Percentiles rank a stretch among this genome's conserved stretches.
phyloP scores from a whole-genome alignment of 2,797 vertebrate genomes.

The Arrhamphus sclerolepis region DNA sequence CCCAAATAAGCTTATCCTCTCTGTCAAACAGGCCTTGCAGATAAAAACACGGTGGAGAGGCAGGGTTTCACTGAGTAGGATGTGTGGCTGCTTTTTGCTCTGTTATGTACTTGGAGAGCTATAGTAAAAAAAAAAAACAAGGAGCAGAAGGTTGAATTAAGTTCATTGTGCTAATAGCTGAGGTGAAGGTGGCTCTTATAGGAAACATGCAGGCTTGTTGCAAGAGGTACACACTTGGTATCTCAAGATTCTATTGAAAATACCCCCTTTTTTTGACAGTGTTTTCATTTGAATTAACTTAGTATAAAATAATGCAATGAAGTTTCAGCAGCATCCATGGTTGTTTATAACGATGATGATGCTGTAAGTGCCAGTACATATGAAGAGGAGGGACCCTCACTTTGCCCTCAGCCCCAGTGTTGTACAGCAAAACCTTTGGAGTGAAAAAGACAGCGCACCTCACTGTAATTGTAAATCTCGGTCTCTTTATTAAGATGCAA shows the following conservation, averaged over 20 bases:
- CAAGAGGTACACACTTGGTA: too few species aligned
- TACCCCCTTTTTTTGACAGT: background rate
- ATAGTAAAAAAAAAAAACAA: slow-evolving; percentile 56
- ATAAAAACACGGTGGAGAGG: slow-evolving; percentile 64
- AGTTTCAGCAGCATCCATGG: background rate
- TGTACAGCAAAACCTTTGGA: too few species aligned
- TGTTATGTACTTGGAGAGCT: slow-evolving; percentile 50
- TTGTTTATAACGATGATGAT: background rate
- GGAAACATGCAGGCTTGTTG: too few species aligned
- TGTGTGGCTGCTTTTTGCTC: slow-evolving; percentile 27
- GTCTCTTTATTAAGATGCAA: too few species aligned
- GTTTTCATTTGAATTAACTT: background rate
- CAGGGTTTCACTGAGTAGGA: slow-evolving; percentile 44
- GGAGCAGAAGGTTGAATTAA: slow-evolving; percentile 69
- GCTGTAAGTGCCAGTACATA: too few species aligned
- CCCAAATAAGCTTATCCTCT: slow-evolving; percentile 82
- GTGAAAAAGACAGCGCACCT: too few species aligned
- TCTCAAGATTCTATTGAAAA: too few species aligned
- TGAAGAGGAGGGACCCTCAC: too few species aligned
- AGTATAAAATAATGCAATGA: background rate
- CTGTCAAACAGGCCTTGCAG: slow-evolving; percentile 51
- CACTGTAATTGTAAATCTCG: too few species aligned
- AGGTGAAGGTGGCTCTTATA: too few species aligned
- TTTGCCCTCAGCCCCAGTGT: too few species aligned
- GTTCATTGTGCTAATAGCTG: slow-evolving; percentile 50